Percentiles rank a stretch among this genome's conserved stretches.
These are phyloP conservation scores for Anguilla japonica DNA, from an alignment of 2,113 vertebrate genomes.

Conservation along the genomic window DNA sequence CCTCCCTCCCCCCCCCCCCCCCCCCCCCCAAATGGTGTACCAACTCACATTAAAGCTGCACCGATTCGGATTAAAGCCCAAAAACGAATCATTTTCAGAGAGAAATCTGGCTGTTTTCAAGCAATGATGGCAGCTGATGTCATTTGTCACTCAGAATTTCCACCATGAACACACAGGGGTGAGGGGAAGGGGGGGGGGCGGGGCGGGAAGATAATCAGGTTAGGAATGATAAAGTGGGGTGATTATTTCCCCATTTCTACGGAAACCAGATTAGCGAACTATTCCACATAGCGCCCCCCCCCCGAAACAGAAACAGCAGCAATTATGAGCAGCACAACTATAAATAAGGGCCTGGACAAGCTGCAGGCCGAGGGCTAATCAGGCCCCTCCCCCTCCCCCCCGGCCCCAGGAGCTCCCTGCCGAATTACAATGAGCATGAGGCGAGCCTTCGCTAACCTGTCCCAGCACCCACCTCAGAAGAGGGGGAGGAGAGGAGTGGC, in stretches of 20 bases:
- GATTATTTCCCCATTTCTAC: neutral
- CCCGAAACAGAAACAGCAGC: neutral
- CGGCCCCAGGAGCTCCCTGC: neutral
- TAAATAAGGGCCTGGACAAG: neutral
- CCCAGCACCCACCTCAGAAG: neutral
- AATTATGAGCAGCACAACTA: neutral
- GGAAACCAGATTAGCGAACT: neutral
- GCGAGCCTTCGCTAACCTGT: neutral
- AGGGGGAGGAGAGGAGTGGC: neutral
- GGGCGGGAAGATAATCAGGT: neutral
- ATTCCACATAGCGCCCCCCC: neutral
- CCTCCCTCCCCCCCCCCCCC: too few relatives aligned
- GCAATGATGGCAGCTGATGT: neutral
- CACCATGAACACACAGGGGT: neutral
- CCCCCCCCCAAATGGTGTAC: neutral
- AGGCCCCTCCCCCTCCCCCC: neutral
- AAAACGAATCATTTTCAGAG: too few relatives aligned
- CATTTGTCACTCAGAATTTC: neutral
- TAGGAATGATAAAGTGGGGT: neutral
- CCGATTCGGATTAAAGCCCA: neutral
- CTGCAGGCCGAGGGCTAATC: neutral
- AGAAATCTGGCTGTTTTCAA: neutral
- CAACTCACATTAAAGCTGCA: neutral
- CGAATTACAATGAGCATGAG: slow-evolving; percentile 10
- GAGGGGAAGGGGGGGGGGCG: neutral